Evolutionary conservation across 2,113 vertebrate species (phyloP).

Genomic region (Antechinus stuartii): DNA sequence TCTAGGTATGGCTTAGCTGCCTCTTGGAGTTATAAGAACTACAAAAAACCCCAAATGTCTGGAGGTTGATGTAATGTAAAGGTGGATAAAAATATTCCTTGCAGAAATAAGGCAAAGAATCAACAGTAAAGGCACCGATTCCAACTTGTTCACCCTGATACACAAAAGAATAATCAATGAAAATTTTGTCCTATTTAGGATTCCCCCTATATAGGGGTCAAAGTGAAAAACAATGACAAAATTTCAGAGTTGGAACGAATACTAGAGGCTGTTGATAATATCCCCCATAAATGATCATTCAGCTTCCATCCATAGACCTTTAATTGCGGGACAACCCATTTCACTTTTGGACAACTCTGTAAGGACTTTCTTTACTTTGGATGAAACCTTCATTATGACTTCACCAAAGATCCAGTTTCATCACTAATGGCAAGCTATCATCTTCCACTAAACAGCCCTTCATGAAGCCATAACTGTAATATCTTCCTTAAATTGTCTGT

Average conservation of each 20-base stretch:
- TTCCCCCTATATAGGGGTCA: not conserved
- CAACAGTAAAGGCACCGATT: not conserved
- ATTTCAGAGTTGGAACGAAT: not conserved
- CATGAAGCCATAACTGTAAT: not conserved
- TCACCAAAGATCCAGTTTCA: not conserved
- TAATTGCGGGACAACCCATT: not conserved
- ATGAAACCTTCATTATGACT: not conserved
- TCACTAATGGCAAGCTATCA: not conserved
- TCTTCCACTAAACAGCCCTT: not conserved
- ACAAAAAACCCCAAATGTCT: not conserved
- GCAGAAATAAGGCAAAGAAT: not conserved
- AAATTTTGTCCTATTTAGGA: not conserved
- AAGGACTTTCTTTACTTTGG: not conserved
- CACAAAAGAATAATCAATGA: not conserved
- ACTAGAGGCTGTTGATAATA: not conserved
- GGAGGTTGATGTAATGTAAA: not conserved
- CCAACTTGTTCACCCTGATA: not conserved
- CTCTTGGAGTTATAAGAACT: not conserved
- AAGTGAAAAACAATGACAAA: not conserved
- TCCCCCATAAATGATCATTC: not conserved
- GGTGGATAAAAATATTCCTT: not conserved
- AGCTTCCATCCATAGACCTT: not conserved
- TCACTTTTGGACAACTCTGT: not conserved
- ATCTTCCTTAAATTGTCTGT: not conserved
- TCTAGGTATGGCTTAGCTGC: constrained; percentile 63